These are phyloP conservation scores for Acholoe squamosa DNA, from an alignment of 2,888 invertebrate species.

Conservation along the genomic window DNA sequence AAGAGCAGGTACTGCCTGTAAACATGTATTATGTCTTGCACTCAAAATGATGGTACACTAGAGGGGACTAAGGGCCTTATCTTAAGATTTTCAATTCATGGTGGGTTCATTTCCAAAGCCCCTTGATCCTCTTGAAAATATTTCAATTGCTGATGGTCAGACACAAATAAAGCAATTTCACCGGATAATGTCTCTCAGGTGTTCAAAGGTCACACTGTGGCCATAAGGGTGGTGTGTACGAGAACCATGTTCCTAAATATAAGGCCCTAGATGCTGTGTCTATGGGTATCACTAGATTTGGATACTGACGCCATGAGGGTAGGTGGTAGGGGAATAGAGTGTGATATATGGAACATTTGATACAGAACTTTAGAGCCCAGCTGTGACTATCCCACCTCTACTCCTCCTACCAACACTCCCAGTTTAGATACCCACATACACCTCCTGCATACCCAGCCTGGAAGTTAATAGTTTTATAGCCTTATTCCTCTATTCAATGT, in stretches of 20 bases:
- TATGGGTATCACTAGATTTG: too few relatives aligned
- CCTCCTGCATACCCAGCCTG: background rate
- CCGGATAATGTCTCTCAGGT: constrained; percentile 19
- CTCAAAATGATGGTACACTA: too few relatives aligned
- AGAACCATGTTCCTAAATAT: background rate
- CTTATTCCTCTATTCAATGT: background rate
- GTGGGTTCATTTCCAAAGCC: background rate
- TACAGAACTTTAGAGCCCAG: background rate
- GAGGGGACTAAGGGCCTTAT: too few relatives aligned
- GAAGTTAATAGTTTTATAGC: constrained; percentile 26
- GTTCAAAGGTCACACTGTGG: background rate
- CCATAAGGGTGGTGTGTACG: background rate
- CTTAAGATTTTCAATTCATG: background rate
- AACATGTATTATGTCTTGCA: too few relatives aligned
- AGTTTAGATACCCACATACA: too few relatives aligned
- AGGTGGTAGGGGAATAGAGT: background rate
- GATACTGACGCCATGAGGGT: background rate
- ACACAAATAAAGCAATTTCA: constrained; percentile 7
- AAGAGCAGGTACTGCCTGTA: too few relatives aligned
- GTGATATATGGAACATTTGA: constrained; percentile 2
- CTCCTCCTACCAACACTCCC: too few relatives aligned
- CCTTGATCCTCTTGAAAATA: background rate
- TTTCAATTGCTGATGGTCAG: background rate
- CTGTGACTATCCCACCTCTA: background rate
- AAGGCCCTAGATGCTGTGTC: too few relatives aligned